Base-by-base conservation (phyloP, 2,797 vertebrate genomes). In the Pseudochromis fuscus region DNA sequence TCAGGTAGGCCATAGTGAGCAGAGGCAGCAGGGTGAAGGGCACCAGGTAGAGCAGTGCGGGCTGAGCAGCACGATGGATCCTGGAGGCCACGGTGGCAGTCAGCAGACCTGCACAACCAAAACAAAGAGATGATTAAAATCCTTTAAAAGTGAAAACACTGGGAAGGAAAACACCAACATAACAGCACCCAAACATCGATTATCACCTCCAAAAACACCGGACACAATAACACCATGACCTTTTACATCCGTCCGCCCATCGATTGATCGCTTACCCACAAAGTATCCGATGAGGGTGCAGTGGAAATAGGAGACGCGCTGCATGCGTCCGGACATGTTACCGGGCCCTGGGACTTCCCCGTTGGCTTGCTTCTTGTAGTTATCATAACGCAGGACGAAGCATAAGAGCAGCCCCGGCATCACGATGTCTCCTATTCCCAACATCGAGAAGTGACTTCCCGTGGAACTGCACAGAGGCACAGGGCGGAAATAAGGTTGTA, bases 1-100 rank as follows among this genome's bases (percentile, higher is more conserved):
- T 99, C 94, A 99, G 93, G 91, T 99, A 99, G 94, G 98, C 98
- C 98, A 99, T 99, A 13, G 98, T 99, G 93, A 99, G 98, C 85
- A 99, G 96, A 65, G 98, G 98, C 96, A 99, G 94, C 91, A 99
- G 94, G 94, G 98, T 99, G 87, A 99, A 99, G 9, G 98, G 98
- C 87, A 99, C 98, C 95, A 99, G 93, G 91, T 99, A 99, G 75
- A 99, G 97, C 37, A 99, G 95, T 70, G 98, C 98, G 0, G 98
- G 98, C 91, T 99, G 98, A 77, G 98, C 98, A 15, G 98, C 98
- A 53, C 98, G 96, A 91, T 99, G 98, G 77, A 99, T 98, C 76
- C 98, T 95, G 79, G 98, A 99, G 2, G 98, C 98, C 91, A 99
- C 98, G 1, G 98, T 99, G 28, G 98, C 98, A 1, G 98, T 99